Percentiles rank a stretch among this genome's conserved stretches.
Conservation (phyloP, 2,888 invertebrate species). For the Anthophora plumipes region DNA sequence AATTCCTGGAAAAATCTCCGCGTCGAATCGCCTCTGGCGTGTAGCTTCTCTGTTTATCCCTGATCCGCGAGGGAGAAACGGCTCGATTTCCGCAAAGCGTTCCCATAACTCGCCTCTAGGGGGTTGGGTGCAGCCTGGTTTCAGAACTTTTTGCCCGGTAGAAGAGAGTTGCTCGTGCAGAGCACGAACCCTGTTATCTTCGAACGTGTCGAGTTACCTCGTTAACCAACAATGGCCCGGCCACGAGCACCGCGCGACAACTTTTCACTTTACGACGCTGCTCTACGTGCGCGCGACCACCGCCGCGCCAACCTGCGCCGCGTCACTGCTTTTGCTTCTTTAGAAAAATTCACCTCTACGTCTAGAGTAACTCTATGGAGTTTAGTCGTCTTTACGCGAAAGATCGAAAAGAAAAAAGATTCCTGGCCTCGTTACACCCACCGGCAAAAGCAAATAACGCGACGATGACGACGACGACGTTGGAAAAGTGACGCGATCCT, state of each 20-base stretch:
- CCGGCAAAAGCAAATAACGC: constrained; percentile 23
- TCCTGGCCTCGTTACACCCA: neutral
- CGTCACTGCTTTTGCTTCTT: constrained; percentile 12
- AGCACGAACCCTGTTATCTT: constrained; percentile 83
- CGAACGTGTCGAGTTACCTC: constrained; percentile 83
- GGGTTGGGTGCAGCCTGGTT: neutral
- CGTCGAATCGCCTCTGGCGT: neutral
- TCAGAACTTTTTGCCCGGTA: constrained; percentile 74
- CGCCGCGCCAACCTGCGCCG: constrained; percentile 5
- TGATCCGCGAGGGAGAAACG: neutral
- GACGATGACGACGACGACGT: neutral
- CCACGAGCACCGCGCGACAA: constrained; percentile 71
- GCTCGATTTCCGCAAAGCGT: constrained; percentile 37
- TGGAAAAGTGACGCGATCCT: no score
- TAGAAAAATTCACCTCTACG: constrained; percentile 51
- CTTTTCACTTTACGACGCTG: constrained; percentile 81
- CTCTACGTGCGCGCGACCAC: constrained; percentile 59
- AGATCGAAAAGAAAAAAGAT: constrained; percentile 5
- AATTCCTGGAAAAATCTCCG: constrained; percentile 12
- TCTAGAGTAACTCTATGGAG: neutral
- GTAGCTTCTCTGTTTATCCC: neutral
- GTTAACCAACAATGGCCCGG: constrained; percentile 81
- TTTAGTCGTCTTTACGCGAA: neutral
- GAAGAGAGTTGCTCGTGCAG: constrained; percentile 78
- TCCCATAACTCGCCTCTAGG: constrained; percentile 16